Evolutionary conservation across 2,113 vertebrate species (phyloP).

Genomic region (Romanogobio albipinnatus): DNA sequence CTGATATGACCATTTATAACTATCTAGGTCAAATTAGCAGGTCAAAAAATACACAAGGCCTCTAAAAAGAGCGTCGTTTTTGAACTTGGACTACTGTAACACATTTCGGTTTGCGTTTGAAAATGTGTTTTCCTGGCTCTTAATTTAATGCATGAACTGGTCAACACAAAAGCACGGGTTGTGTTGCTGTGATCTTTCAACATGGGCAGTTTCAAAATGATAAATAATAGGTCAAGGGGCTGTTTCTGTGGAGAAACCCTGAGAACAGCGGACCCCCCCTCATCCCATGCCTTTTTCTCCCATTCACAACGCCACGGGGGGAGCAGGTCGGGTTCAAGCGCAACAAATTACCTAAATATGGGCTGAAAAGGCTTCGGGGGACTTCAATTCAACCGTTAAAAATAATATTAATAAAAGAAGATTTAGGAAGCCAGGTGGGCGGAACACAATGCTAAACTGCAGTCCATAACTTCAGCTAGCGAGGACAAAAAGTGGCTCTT

Average conservation of each 20-base stretch:
- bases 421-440: slow-evolving; percentile 61
- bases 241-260: slow-evolving; percentile 59
- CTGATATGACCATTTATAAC: background rate
- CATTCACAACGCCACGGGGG: slow-evolving; percentile 62
- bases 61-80: background rate
- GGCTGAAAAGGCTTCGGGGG: slow-evolving; percentile 66
- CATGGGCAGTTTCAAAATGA: slow-evolving; percentile 56
- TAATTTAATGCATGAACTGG: slow-evolving; percentile 16
- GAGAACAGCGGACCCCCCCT: slow-evolving; percentile 68
- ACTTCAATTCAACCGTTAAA: slow-evolving; percentile 63
- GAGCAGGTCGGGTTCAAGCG: slow-evolving; percentile 70
- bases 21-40: background rate
- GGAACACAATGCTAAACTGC: slow-evolving; percentile 58
- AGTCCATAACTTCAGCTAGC: slow-evolving; percentile 67
- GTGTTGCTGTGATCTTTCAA: slow-evolving; percentile 18
- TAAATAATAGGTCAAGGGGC: slow-evolving; percentile 68
- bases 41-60: background rate
- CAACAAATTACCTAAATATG: slow-evolving; percentile 77
- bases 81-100: background rate
- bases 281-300: slow-evolving; percentile 68
- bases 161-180: slow-evolving; percentile 17
- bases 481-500: slow-evolving; percentile 49
- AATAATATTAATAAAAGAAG: slow-evolving; percentile 63
- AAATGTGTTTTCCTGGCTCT: slow-evolving; percentile 6
- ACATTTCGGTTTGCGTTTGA: background rate